Evolutionary conservation across 2,797 vertebrate species (phyloP), one percentile per base, ranked within the genome.

Genomic region (Amblyopsis hoosieri): DNA sequence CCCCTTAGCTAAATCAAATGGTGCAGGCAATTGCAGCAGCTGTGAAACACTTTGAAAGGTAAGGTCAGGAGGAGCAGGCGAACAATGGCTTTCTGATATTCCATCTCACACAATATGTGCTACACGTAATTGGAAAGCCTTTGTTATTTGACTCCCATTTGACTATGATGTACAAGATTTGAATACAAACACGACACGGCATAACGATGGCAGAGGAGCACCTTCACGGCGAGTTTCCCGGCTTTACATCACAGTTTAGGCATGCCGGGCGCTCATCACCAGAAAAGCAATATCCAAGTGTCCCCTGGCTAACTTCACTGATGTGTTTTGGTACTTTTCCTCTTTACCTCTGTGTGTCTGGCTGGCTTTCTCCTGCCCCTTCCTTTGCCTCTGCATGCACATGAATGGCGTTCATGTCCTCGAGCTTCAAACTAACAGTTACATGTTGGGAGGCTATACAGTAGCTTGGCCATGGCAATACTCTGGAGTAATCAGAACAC

Each of bases 81-180:
- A 86, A 92, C 85, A 90, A 90, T 90, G 85, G 84, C 85, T 87
- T 76, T 85, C 83, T 85, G 85, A 90, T 92, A 89, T 90, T 88
- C 88, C 87, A 84, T 90, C 89, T 88, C 74, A 58, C 73, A 69
- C 86, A 87, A 87, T 86, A 83, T 90, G 89, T 83, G 83, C 86
- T 72, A 69, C 85, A 75, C 84, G 75, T 90, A 88, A 93, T 91
- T 92, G 90, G 88, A 90, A 89, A 89, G 82, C 85, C 85, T 87
- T 90, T 90, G 89, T 92, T 92, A 90, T 91, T 91, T 91, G 87
- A 90, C 87, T 89, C 86, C 84, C 81, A 88, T 92, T 91, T 91
- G 87, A 91, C 87, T 91, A 84, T 89, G 87, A 91, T 92, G 89
- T 89, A 91, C 86, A 90, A 86, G 87, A 87, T 85, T 82, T 82